Evolutionary conservation across 92 coral and sea anemone species (phyloP).

Genomic region (Heteractis magnifica): DNA sequence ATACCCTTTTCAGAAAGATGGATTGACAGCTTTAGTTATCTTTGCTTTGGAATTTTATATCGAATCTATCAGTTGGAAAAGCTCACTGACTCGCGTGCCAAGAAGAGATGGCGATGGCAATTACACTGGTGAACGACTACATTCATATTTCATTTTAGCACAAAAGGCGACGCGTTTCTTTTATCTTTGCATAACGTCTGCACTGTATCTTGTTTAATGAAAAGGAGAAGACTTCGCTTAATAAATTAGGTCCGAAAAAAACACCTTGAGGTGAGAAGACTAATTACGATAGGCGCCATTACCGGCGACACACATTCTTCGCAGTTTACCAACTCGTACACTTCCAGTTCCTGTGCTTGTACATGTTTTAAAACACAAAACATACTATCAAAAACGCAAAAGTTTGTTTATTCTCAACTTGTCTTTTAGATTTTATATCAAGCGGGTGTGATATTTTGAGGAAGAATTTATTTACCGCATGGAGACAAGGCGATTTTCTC

Average conservation of each 20-base stretch:
- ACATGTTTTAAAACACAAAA: background rate
- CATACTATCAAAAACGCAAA: background rate
- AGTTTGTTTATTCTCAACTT: background rate
- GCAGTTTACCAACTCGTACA: background rate
- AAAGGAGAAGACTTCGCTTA: background rate
- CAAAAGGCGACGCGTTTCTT: background rate
- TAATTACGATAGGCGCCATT: constrained; percentile 30
- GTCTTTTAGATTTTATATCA: too few relatives aligned
- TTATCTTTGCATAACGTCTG: background rate
- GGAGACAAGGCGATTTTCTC: background rate
- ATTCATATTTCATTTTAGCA: background rate
- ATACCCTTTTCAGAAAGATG: background rate
- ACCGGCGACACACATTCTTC: constrained; percentile 28
- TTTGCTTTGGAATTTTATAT: background rate
- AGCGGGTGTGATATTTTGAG: background rate
- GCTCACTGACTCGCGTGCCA: background rate
- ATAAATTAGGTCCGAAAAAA: constrained; percentile 23
- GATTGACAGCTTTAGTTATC: background rate
- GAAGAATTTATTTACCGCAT: background rate
- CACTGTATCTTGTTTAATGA: background rate
- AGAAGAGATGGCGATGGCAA: background rate
- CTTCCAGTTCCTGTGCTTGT: background rate
- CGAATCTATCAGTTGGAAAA: background rate
- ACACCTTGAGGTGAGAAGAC: constrained; percentile 28
- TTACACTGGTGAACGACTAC: background rate